A percentile compares a stretch with the other conserved stretches of the same genome.
Evolutionary conservation across 2,797 vertebrate genomes (phyloP).

Genomic region (Hoplostethus atlanticus): DNA sequence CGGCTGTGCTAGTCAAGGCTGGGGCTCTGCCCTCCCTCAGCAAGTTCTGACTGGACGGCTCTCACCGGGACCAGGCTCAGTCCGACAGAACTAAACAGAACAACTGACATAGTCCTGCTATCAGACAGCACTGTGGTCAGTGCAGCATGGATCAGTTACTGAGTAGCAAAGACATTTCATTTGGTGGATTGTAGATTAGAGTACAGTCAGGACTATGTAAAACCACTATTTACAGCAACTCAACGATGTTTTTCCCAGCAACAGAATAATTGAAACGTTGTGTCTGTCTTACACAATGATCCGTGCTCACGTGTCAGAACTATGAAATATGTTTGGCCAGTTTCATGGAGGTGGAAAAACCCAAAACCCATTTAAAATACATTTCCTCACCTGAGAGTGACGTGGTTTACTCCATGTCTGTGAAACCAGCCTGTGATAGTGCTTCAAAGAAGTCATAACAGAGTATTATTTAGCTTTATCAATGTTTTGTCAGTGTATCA

Average conservation of each 20-base stretch:
- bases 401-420: constrained; percentile 1
- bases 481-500: constrained; percentile 20
- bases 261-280: background rate
- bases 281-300: constrained; percentile 11
- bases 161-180: background rate
- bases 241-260: constrained; percentile 8
- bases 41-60: constrained; percentile 84
- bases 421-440: constrained; percentile 11
- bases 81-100: constrained; percentile 12
- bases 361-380: background rate
- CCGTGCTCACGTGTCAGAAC: constrained; percentile 21
- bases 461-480: constrained; percentile 11
- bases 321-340: constrained; percentile 9
- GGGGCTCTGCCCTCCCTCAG: constrained; percentile 78
- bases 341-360: constrained; percentile 12
- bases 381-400: background rate
- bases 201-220: constrained; percentile 31
- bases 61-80: background rate
- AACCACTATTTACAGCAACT: constrained; percentile 62
- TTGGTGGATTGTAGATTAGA: constrained; percentile 14
- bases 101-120: constrained; percentile 37
- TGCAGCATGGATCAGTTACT: constrained; percentile 16
- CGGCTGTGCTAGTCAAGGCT: constrained; percentile 84
- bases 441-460: background rate
- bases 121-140: constrained; percentile 49